A percentile compares a stretch with the other conserved stretches of the same genome.
phyloP scores from a whole-genome alignment of 2,113 vertebrate genomes.

The Cyanistes caeruleus region DNA sequence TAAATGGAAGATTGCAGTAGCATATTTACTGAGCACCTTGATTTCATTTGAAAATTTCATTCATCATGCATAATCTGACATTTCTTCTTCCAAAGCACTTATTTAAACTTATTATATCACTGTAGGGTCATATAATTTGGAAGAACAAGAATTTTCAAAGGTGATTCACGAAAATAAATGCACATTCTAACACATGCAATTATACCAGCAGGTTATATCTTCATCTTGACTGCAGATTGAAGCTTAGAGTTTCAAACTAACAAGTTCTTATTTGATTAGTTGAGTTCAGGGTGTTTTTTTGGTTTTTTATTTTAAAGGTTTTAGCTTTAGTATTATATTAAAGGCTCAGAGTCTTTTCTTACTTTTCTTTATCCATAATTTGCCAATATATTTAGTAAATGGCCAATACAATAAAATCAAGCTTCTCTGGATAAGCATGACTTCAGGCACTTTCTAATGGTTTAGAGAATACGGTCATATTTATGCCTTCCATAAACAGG shows the following conservation, averaged over 20 bases:
- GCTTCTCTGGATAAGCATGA: not conserved
- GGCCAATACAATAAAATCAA: not conserved
- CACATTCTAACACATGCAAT: not conserved
- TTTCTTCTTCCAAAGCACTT: not conserved
- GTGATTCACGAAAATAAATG: not conserved
- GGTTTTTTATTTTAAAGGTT: not conserved
- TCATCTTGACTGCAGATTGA: not conserved
- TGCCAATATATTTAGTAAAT: not conserved
- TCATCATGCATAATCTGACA: not conserved
- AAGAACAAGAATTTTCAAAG: not conserved
- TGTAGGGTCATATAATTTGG: not conserved
- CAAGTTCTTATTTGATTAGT: not conserved
- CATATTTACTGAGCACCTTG: not conserved
- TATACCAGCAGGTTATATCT: not conserved
- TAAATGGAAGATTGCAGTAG: not conserved
- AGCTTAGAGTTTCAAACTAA: not conserved
- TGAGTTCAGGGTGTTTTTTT: accelerated
- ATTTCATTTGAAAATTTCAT: not conserved
- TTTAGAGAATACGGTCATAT: not conserved
- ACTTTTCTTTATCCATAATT: not conserved
- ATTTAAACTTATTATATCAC: not conserved
- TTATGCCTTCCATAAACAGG: not conserved
- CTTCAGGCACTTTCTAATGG: not conserved
- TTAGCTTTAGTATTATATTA: not conserved
- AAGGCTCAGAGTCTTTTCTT: not conserved